Evolutionary conservation across 2,113 vertebrate genomes (phyloP), one percentile per base, ranked within the genome.

Genomic region (Casuarius casuarius): DNA sequence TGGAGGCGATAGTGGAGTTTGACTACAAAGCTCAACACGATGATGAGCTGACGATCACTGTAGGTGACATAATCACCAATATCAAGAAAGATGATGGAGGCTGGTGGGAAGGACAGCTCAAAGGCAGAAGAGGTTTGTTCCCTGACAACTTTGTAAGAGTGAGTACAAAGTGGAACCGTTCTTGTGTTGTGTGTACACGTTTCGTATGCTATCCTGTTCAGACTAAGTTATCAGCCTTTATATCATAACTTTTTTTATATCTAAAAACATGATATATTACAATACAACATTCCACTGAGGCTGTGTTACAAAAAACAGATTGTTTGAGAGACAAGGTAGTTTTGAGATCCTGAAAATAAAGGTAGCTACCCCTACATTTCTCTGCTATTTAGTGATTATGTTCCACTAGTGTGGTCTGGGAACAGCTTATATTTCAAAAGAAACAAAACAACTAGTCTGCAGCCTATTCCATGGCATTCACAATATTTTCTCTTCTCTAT

Each of bases 61-160:
- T 99, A 73, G 99, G 99, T 97, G 99, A 99, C 91, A 98, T 99
- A 98, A 99, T 99, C 99, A 98, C 98, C 98, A 99, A 99, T 98
- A 99, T 99, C 97, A 99, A 98, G 96, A 99, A 99, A 94, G 99
- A 99, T 95, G 99, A 99, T 94, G 99, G 99, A 97, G 99, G 99
- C 94, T 99, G 99, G 99, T 99, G 99, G 99, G 99, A 99, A 97
- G 99, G 99, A 81, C 99, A 99, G 98, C 98, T 99, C 98, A 99
- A 98, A 68, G 99, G 99, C 98, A 99, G 99, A 97, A 99, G 99
- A 98, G 99, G 99, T 97, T 98, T 99, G 94, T 99, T 99, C 98
- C 99, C 99, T 79, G 99, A 99, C 98, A 99, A 99, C 98, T 99
- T 99, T 97, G 99, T 99, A 98, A 98, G 99, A 99, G 99, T 99